These are phyloP conservation scores for Nycticorax nycticorax DNA, from an alignment of 2,113 vertebrate species.

Conservation along the genomic window DNA sequence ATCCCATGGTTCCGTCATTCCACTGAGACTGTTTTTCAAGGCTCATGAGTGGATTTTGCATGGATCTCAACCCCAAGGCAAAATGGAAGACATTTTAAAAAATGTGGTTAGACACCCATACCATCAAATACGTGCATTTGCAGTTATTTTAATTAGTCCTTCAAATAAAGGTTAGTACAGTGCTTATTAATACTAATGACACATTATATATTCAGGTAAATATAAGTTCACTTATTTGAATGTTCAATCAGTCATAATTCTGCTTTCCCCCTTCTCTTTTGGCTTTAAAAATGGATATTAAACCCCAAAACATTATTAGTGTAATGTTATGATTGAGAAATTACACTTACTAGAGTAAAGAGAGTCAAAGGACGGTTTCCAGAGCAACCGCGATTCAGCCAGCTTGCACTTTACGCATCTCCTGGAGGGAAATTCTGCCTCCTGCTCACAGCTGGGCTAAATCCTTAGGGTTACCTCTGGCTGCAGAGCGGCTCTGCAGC, in stretches of 20 bases:
- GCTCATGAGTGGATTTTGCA: neutral
- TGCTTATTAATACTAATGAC: neutral
- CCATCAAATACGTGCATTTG: neutral
- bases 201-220: neutral
- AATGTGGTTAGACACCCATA: neutral
- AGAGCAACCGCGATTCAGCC: neutral
- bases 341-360: neutral
- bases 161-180: neutral
- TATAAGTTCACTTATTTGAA: neutral
- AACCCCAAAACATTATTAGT: neutral
- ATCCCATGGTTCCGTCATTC: neutral
- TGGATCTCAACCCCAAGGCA: neutral
- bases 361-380: slow-evolving; percentile 22
- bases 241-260: neutral
- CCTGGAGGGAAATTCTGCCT: slow-evolving; percentile 7
- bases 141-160: slow-evolving; percentile 25
- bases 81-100: neutral
- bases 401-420: neutral
- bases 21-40: neutral
- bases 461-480: neutral
- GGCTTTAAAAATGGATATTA: neutral
- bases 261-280: neutral
- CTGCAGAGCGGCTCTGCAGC: neutral
- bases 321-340: slow-evolving; percentile 30
- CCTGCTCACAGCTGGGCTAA: neutral